Evolutionary conservation across 2,888 invertebrate genomes (phyloP).

Genomic region (Blomia tropicalis): DNA sequence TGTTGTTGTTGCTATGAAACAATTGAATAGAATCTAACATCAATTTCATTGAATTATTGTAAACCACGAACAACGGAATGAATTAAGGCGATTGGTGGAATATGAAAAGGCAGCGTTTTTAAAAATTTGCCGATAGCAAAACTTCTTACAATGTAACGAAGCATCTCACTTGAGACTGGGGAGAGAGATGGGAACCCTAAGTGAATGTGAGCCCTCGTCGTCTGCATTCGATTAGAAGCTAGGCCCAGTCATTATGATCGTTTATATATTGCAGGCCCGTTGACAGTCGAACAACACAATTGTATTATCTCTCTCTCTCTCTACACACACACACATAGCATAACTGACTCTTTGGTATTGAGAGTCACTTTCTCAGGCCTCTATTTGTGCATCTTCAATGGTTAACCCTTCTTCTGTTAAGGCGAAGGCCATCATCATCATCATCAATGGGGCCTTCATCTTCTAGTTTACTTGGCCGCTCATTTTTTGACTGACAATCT

Average conservation of each 20-base stretch:
- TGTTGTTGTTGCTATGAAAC: too few relatives aligned
- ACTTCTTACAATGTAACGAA: too few relatives aligned
- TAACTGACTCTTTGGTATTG: not conserved
- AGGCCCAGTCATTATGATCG: conserved; percentile 6
- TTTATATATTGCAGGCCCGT: not conserved
- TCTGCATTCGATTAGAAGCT: not conserved
- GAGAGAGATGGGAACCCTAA: too few relatives aligned
- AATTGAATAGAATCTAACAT: too few relatives aligned
- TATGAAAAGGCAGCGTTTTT: too few relatives aligned
- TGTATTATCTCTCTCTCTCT: not conserved
- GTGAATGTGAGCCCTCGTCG: too few relatives aligned
- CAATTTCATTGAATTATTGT: too few relatives aligned
- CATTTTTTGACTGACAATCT: too few relatives aligned
- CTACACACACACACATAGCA: not conserved
- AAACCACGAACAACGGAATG: too few relatives aligned
- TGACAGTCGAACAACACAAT: not conserved
- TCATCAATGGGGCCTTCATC: not conserved
- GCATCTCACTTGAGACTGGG: too few relatives aligned
- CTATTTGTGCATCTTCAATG: not conserved
- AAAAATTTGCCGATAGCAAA: too few relatives aligned
- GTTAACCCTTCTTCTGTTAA: conserved; percentile 2
- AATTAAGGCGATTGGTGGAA: too few relatives aligned
- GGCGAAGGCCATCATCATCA: not conserved
- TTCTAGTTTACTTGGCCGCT: not conserved
- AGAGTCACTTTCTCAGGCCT: not conserved